phyloP scores from a whole-genome alignment of 2,113 vertebrate species.

The Atherinomorus stipes region DNA sequence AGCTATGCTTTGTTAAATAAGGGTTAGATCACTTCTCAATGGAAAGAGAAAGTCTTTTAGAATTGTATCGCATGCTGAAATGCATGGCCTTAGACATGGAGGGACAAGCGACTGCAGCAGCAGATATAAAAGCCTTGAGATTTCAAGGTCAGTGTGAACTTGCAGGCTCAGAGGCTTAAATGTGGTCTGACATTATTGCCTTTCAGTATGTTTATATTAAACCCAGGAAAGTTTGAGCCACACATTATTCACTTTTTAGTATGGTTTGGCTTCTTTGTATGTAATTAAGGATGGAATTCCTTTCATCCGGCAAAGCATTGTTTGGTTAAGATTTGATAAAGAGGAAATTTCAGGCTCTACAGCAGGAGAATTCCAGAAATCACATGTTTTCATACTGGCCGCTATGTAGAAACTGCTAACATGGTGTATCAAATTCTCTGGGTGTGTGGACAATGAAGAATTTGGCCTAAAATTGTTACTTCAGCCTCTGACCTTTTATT shows the following conservation, averaged over 20 bases:
- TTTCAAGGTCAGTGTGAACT: slow-evolving; percentile 46
- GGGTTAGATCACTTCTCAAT: slow-evolving; percentile 47
- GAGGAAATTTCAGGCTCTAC: background rate
- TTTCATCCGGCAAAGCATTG: background rate
- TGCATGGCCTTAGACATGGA: slow-evolving; percentile 22
- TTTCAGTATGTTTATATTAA: background rate
- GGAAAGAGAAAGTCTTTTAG: slow-evolving; percentile 63
- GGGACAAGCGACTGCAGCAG: slow-evolving; percentile 10
- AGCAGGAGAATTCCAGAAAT: slow-evolving; percentile 10
- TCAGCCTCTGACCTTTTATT: slow-evolving; percentile 25
- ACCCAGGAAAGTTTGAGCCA: background rate
- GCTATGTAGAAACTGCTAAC: slow-evolving; percentile 36
- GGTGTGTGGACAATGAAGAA: slow-evolving; percentile 35
- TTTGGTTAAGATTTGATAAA: slow-evolving; percentile 8
- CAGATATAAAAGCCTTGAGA: slow-evolving; percentile 5
- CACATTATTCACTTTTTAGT: background rate
- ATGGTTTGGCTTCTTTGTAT: background rate
- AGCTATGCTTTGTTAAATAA: slow-evolving; percentile 60
- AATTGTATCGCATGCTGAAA: slow-evolving; percentile 56
- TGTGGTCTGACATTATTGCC: slow-evolving; percentile 12
- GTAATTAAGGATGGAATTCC: background rate
- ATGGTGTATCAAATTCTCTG: slow-evolving; percentile 19
- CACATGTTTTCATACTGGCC: slow-evolving; percentile 47
- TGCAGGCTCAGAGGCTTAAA: slow-evolving; percentile 10
- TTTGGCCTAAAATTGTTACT: slow-evolving; percentile 43